These are phyloP conservation scores for Pocota personata DNA, from an alignment of 2,888 invertebrate species.

Conservation along the genomic window DNA sequence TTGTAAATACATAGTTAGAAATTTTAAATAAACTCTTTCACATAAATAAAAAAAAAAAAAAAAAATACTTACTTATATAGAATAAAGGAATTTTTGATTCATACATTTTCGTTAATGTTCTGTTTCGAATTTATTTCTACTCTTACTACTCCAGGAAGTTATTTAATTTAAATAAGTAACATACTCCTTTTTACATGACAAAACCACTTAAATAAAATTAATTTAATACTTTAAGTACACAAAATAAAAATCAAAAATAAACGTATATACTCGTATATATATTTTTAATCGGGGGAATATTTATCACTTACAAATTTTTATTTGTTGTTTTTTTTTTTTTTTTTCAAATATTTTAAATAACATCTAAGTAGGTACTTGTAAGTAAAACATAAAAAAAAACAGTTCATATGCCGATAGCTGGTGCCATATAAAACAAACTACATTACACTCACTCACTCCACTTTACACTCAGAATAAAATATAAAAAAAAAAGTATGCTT, in stretches of 20 bases:
- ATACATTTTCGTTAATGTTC: no score
- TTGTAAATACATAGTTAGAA: slow-evolving; percentile 71
- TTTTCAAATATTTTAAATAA: slow-evolving; percentile 15
- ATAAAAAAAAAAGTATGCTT: slow-evolving; percentile 33
- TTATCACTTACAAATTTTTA: slow-evolving; percentile 2
- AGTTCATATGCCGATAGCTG: slow-evolving; percentile 48
- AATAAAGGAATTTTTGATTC: slow-evolving; percentile 15
- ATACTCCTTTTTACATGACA: not conserved
- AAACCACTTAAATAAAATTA: slow-evolving; percentile 33
- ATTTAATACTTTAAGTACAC: slow-evolving; percentile 34
- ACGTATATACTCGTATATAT: not conserved
- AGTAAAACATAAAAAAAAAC: slow-evolving; percentile 46
- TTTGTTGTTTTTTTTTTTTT: not conserved
- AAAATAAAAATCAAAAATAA: slow-evolving; percentile 4
- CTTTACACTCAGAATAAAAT: slow-evolving; percentile 22
- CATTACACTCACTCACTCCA: slow-evolving; percentile 13
- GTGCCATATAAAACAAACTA: slow-evolving; percentile 45
- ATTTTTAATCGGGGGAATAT: slow-evolving; percentile 22
- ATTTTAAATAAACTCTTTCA: slow-evolving; percentile 62
- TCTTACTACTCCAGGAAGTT: not conserved
- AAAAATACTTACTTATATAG: slow-evolving; percentile 43
- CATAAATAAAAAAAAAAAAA: slow-evolving; percentile 15
- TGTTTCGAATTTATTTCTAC: slow-evolving; percentile 36
- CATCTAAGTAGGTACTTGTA: slow-evolving; percentile 22
- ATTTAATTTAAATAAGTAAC: not conserved